A percentile compares a stretch with the other conserved stretches of the same genome.
Conservation (phyloP, 2,888 invertebrate species). For the Euzetes globulus region DNA sequence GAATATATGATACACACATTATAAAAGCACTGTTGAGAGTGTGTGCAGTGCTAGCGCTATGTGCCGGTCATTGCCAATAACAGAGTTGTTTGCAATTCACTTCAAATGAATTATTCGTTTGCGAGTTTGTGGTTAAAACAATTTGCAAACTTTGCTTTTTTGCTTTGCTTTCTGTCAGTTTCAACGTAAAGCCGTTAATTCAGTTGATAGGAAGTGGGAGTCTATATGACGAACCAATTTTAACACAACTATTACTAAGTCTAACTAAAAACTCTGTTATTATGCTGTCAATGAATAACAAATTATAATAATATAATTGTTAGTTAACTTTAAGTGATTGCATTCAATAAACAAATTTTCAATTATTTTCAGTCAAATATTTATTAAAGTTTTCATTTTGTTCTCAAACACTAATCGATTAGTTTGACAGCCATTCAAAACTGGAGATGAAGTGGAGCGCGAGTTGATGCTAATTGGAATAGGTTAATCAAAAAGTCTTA, state of each 20-base stretch:
- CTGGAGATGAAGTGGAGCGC: neutral
- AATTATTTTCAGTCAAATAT: neutral
- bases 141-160: constrained; percentile 28
- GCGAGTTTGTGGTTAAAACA: constrained; percentile 11
- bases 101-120: constrained; percentile 15
- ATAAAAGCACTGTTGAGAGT: neutral
- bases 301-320: constrained; percentile 18
- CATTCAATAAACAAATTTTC: neutral
- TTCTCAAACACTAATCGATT: neutral
- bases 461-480: neutral
- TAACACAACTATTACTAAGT: neutral
- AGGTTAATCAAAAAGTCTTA: neutral
- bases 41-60: neutral
- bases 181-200: constrained; percentile 4
- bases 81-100: constrained; percentile 23
- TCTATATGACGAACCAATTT: constrained; percentile 26
- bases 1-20: constrained; percentile 25
- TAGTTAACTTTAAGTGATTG: neutral
- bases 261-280: neutral
- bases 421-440: neutral
- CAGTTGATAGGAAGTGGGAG: constrained; percentile 24
- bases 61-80: constrained; percentile 17
- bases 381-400: neutral
- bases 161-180: constrained; percentile 1
- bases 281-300: neutral